These are phyloP conservation scores for Dinomys branickii DNA, from an alignment of 2,113 vertebrate species.

Conservation along the genomic window DNA sequence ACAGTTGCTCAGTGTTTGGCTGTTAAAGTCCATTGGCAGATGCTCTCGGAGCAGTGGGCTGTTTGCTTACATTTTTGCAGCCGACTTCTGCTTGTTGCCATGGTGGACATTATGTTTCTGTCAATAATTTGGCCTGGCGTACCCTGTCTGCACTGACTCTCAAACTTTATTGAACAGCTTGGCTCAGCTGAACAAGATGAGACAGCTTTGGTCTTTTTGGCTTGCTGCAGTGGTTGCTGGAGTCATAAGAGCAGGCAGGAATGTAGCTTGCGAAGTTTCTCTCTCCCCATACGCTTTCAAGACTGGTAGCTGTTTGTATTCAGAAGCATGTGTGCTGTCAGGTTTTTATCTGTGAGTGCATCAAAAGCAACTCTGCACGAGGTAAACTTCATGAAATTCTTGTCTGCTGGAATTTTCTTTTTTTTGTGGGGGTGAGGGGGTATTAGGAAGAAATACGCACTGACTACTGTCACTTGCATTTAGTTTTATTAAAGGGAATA, in stretches of 20 bases:
- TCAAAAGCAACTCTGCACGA: constrained; percentile 56
- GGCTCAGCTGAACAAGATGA: constrained; percentile 84
- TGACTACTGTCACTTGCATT: not conserved
- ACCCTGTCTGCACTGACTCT: constrained; percentile 84
- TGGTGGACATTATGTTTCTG: constrained; percentile 87
- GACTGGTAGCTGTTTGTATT: constrained; percentile 49
- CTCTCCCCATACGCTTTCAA: constrained; percentile 62
- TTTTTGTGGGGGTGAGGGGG: not conserved
- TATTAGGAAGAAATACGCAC: constrained; percentile 19
- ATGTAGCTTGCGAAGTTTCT: constrained; percentile 80
- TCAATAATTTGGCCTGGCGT: constrained; percentile 88
- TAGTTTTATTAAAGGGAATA: constrained; percentile 15
- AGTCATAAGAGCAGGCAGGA: constrained; percentile 75
- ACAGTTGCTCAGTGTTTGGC: constrained; percentile 81
- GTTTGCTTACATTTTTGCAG: constrained; percentile 88
- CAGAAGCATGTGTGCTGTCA: constrained; percentile 71
- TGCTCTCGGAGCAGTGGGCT: constrained; percentile 82
- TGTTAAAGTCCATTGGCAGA: constrained; percentile 84
- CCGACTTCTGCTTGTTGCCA: constrained; percentile 88
- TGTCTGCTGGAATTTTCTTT: constrained; percentile 20
- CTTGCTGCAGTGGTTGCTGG: constrained; percentile 81
- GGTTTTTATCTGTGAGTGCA: constrained; percentile 66
- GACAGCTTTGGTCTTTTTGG: constrained; percentile 85
- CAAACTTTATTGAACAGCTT: constrained; percentile 86
- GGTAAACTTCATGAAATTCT: constrained; percentile 66